A percentile compares a stretch with the other conserved stretches of the same genome.
Conservation (phyloP, 2,113 vertebrate species). For the Sinocyclocheilus rhinocerous region DNA sequence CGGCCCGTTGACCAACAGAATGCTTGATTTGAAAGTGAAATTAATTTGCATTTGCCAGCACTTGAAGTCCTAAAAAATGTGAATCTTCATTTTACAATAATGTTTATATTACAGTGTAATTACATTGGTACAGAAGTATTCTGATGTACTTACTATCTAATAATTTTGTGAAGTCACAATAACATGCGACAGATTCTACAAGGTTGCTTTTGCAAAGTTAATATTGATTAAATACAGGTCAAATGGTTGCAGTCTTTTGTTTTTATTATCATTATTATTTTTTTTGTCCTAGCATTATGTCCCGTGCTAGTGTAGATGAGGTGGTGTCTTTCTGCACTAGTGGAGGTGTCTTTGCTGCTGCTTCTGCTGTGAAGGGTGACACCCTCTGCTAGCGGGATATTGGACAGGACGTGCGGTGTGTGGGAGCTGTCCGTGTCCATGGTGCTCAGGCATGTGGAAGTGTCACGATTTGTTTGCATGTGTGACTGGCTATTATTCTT, state of each 20-base stretch:
- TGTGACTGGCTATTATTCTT: slow-evolving; percentile 47
- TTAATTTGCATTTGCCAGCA: neutral
- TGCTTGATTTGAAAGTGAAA: neutral
- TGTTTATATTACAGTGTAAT: neutral
- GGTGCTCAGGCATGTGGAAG: slow-evolving; percentile 44
- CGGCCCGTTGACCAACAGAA: neutral
- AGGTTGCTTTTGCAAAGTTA: neutral
- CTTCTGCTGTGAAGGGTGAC: slow-evolving; percentile 36
- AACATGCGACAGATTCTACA: neutral
- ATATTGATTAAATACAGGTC: neutral
- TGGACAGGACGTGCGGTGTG: slow-evolving; percentile 53
- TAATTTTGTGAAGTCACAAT: neutral
- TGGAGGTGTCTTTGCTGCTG: slow-evolving; percentile 14
- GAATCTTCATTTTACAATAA: neutral
- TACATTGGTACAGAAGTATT: neutral
- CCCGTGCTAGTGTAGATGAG: neutral
- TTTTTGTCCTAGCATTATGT: neutral
- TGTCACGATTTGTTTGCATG: slow-evolving; percentile 46
- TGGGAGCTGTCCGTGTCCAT: slow-evolving; percentile 53
- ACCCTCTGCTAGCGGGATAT: slow-evolving; percentile 45
- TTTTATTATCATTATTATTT: neutral
- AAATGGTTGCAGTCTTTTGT: neutral
- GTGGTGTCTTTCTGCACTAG: neutral
- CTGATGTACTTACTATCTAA: neutral
- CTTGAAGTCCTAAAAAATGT: too few species aligned